Conservation (phyloP, 2,888 invertebrate genomes). For the Drosophila parthenogenetica region DNA sequence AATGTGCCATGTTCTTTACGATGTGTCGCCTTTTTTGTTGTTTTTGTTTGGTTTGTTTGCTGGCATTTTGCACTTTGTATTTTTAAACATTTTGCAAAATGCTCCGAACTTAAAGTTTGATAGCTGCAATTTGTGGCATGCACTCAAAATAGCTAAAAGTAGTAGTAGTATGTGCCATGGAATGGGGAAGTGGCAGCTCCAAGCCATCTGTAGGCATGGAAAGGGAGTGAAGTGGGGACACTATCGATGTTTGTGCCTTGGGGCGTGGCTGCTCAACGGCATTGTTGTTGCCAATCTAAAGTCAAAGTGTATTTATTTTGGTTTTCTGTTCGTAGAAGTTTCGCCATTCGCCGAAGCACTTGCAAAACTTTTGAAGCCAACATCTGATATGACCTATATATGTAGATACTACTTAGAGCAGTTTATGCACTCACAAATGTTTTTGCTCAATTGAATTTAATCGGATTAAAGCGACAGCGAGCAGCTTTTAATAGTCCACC, state of each 20-base stretch:
- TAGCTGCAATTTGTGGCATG: conserved; percentile 69
- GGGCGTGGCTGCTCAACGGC: conserved; percentile 51
- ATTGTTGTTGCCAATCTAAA: conserved; percentile 44
- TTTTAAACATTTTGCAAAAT: conserved; percentile 75
- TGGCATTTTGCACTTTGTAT: conserved; percentile 65
- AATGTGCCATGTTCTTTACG: conserved; percentile 72
- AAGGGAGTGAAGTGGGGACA: background rate
- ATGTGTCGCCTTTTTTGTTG: conserved; percentile 44
- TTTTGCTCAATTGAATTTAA: conserved; percentile 75
- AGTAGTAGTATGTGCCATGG: conserved; percentile 18
- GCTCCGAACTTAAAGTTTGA: conserved; percentile 65
- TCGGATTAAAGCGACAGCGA: conserved; percentile 55
- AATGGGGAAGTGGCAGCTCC: conserved; percentile 52
- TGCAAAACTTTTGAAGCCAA: conserved; percentile 56
- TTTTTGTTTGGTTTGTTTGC: conserved; percentile 48
- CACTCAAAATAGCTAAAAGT: conserved; percentile 43
- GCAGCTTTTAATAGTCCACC: conserved; percentile 48
- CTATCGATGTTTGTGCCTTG: conserved; percentile 40
- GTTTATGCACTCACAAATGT: conserved; percentile 38
- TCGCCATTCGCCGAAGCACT: conserved; percentile 64
- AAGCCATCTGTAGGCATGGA: background rate
- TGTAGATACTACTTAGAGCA: conserved; percentile 13
- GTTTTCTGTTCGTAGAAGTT: conserved; percentile 35
- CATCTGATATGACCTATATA: conserved; percentile 61
- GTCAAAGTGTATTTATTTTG: conserved; percentile 33